Conservation (phyloP, 2,888 invertebrate species). For the Caenorhabditis japonica region DNA sequence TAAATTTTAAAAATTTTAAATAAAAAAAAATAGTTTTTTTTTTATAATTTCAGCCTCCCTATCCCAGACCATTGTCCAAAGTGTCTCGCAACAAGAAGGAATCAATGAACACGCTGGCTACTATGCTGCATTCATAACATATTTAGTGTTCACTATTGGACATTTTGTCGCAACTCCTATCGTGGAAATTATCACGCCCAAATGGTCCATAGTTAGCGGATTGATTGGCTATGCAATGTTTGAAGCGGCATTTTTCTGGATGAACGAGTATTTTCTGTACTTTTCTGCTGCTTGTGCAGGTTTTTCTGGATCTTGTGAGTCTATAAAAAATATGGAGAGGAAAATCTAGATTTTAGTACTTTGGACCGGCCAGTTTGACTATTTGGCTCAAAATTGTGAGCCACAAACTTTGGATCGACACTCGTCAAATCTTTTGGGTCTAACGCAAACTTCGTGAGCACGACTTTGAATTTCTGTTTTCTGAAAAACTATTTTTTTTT, state of each 20-base stretch:
- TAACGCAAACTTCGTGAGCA: constrained; percentile 42
- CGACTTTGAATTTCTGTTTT: neutral
- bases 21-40: no score
- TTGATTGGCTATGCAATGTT: constrained; percentile 45
- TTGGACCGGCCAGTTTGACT: constrained; percentile 55
- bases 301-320: constrained; percentile 45
- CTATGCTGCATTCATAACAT: constrained; percentile 37
- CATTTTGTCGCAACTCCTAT: constrained; percentile 54
- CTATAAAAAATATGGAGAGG: neutral
- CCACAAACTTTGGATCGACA: constrained; percentile 44
- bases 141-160: constrained; percentile 49
- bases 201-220: constrained; percentile 51
- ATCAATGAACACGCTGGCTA: constrained; percentile 48
- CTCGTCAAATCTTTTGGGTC: constrained; percentile 43
- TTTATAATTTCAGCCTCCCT: constrained; percentile 35
- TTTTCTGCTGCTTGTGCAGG: constrained; percentile 47
- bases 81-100: constrained; percentile 32
- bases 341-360: constrained; percentile 19
- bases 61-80: constrained; percentile 49
- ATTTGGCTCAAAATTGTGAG: constrained; percentile 42
- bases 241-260: constrained; percentile 34
- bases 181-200: constrained; percentile 50
- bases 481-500: neutral
- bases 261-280: constrained; percentile 47
- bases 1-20: constrained; percentile 3